These are phyloP conservation scores for Archivesica marissinica DNA, from an alignment of 1,140 invertebrate genomes.

Conservation along the genomic window DNA sequence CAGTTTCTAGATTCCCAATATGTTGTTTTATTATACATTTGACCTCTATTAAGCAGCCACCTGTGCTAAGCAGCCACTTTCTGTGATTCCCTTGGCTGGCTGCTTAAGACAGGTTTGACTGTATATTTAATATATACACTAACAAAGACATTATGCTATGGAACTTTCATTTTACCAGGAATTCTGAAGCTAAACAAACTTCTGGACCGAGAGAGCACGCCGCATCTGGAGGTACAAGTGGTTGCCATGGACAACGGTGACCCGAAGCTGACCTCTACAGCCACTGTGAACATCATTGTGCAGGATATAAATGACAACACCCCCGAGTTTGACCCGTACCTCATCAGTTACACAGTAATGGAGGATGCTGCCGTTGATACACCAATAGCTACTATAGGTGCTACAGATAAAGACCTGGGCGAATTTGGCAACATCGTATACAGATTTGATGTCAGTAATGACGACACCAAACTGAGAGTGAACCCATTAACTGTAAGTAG, in stretches of 20 bases:
- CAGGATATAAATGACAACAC: constrained; percentile 79
- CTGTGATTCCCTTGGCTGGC: too few species aligned
- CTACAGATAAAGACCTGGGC: constrained; percentile 86
- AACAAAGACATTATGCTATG: too few species aligned
- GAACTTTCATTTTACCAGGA: constrained; percentile 60
- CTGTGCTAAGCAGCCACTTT: too few species aligned
- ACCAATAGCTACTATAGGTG: constrained; percentile 89
- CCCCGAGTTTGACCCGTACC: constrained; percentile 67
- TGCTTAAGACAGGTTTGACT: too few species aligned
- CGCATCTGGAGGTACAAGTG: constrained; percentile 63
- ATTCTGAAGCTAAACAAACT: constrained; percentile 67
- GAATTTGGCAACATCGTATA: constrained; percentile 56
- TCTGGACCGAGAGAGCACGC: constrained; percentile 71
- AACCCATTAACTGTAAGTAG: constrained; percentile 43
- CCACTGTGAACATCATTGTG: constrained; percentile 73
- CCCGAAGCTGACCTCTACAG: constrained; percentile 65
- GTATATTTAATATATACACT: too few species aligned
- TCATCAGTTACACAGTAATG: constrained; percentile 71
- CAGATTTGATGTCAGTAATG: constrained; percentile 50
- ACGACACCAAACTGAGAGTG: constrained; percentile 49
- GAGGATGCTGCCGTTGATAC: constrained; percentile 91
- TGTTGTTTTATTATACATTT: too few species aligned
- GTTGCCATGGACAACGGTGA: constrained; percentile 71
- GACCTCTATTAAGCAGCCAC: too few species aligned
- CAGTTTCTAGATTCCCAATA: too few species aligned